Evolutionary conservation across 2,888 invertebrate genomes (phyloP).

Genomic region (Cerceris rybyensis): DNA sequence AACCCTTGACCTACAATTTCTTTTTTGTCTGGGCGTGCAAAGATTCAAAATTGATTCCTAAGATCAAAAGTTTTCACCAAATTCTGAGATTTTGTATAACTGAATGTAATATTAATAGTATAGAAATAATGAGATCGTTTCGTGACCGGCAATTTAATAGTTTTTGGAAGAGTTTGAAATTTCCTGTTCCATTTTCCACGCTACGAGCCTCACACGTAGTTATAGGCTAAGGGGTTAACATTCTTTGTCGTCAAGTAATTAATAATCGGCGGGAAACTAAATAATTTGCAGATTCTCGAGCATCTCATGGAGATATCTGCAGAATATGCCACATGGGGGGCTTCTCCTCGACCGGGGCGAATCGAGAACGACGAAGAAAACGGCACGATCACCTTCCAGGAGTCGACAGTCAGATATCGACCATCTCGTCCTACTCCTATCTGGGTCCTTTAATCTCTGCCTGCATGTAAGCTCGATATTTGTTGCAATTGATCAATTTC

Average conservation of each 20-base stretch:
- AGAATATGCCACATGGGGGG: constrained; percentile 80
- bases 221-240: too few relatives aligned
- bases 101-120: too few relatives aligned
- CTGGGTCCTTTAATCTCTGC: constrained; percentile 77
- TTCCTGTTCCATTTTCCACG: too few relatives aligned
- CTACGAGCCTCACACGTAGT: too few relatives aligned
- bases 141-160: too few relatives aligned
- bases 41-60: too few relatives aligned
- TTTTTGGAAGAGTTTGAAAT: too few relatives aligned
- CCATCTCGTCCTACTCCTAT: constrained; percentile 69
- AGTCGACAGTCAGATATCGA: constrained; percentile 66
- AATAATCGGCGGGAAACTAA: neutral
- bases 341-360: constrained; percentile 58
- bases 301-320: constrained; percentile 73
- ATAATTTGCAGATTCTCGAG: constrained; percentile 23
- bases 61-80: too few relatives aligned
- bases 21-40: too few relatives aligned
- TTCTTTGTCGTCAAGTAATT: neutral
- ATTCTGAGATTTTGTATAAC: too few relatives aligned
- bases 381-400: constrained; percentile 53
- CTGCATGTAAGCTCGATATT: constrained; percentile 74
- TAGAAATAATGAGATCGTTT: too few relatives aligned
- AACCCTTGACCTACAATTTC: too few relatives aligned
- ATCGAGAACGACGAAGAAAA: constrained; percentile 53
- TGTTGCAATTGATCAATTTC: constrained; percentile 23